Percentiles rank a stretch among this genome's conserved stretches.
Evolutionary conservation across 1,140 invertebrate species (phyloP).

Genomic region (Drepana arcuata): DNA sequence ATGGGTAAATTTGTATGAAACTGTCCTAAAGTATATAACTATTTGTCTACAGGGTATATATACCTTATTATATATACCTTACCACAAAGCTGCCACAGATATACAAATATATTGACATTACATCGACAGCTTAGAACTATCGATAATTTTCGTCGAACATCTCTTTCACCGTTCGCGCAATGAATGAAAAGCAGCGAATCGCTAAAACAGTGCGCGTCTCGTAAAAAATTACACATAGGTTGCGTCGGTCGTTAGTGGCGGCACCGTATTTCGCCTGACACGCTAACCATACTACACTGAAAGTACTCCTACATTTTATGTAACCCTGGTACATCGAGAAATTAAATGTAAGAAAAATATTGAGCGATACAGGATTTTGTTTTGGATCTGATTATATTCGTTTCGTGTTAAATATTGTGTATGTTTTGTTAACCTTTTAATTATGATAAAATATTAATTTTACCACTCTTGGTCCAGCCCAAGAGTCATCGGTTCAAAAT

Average conservation of each 20-base stretch:
- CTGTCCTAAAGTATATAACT: background rate
- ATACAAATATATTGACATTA: too few species aligned
- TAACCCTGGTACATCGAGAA: background rate
- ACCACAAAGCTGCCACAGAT: too few species aligned
- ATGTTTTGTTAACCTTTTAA: background rate
- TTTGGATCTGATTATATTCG: background rate
- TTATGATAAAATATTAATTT: too few species aligned
- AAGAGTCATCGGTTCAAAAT: too few species aligned
- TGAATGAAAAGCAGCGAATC: constrained; percentile 31
- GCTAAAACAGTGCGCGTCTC: constrained; percentile 13
- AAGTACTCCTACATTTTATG: background rate
- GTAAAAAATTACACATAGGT: constrained; percentile 23
- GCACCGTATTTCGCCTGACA: constrained; percentile 5
- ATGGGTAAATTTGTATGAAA: background rate
- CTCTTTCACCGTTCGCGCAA: constrained; percentile 7
- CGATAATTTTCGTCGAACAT: background rate
- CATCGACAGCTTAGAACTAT: background rate
- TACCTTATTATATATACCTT: background rate
- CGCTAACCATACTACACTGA: background rate
- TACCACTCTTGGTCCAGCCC: too few species aligned
- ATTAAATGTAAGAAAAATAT: background rate
- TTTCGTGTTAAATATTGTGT: background rate
- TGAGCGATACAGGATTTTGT: background rate
- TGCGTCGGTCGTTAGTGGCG: constrained; percentile 14
- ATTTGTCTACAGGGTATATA: background rate